Conservation (phyloP, 2,113 vertebrate genomes). For the Oreochromis niloticus region DNA sequence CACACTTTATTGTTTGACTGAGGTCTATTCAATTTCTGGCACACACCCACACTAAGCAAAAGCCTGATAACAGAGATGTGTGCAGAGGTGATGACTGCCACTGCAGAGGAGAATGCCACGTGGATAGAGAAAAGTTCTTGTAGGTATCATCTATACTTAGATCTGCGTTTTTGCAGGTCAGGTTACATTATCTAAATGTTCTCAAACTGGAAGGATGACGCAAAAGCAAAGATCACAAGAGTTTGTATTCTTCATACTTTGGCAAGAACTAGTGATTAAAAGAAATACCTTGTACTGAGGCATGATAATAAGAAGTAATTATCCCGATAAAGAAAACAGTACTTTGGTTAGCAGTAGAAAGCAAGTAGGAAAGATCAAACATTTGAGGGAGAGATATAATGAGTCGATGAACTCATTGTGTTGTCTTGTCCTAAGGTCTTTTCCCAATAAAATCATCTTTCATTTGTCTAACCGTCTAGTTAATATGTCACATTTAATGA, state of each 20-base stretch:
- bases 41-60: background rate
- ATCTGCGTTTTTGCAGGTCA: background rate
- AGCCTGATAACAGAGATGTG: background rate
- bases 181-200: background rate
- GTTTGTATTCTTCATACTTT: background rate
- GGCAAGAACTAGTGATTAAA: background rate
- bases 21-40: conserved; percentile 9
- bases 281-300: background rate
- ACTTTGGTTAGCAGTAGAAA: conserved; percentile 16
- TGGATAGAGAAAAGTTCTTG: background rate
- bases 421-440: conserved; percentile 16
- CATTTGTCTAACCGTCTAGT: background rate
- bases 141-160: background rate
- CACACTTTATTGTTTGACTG: conserved; percentile 12
- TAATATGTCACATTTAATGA: conserved; percentile 28
- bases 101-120: background rate
- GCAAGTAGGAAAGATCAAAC: background rate
- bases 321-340: background rate
- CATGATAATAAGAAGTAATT: background rate
- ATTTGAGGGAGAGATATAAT: background rate
- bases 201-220: background rate
- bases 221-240: background rate
- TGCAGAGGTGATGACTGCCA: background rate
- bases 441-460: conserved; percentile 25
- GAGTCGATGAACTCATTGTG: background rate